phyloP scores from a whole-genome alignment of 2,888 invertebrate genomes.

The Orchestes rusci region DNA sequence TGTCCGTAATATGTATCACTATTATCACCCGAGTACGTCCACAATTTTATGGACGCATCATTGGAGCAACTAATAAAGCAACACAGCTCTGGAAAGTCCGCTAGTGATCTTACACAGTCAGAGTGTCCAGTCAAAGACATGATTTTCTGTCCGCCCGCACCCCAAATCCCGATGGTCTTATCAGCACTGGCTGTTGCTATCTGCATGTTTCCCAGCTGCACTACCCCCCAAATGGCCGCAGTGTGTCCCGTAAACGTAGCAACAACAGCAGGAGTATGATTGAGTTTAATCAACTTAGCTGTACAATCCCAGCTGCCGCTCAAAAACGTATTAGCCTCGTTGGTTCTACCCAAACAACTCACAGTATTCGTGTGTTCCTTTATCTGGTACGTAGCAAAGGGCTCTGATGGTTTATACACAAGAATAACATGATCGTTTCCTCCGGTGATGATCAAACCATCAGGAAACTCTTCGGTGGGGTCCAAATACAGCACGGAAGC shows the following conservation, averaged over 20 bases:
- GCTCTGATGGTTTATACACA: conserved; percentile 66
- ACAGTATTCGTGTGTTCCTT: conserved; percentile 72
- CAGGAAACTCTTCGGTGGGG: conserved; percentile 60
- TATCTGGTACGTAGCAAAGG: conserved; percentile 59
- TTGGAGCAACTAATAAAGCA: conserved; percentile 87
- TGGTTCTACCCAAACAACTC: conserved; percentile 46
- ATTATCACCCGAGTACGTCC: conserved; percentile 76
- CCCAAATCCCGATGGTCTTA: conserved; percentile 82
- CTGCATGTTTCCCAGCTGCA: conserved; percentile 50
- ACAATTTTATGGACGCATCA: conserved; percentile 79
- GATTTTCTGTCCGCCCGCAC: conserved; percentile 57
- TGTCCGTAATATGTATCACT: conserved; percentile 73
- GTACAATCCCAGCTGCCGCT: conserved; percentile 94
- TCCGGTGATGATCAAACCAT: conserved; percentile 78
- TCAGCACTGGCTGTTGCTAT: conserved; percentile 90
- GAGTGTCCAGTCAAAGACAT: conserved; percentile 72
- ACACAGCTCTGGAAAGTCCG: conserved; percentile 56
- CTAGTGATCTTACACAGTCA: conserved; percentile 83
- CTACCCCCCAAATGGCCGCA: conserved; percentile 80
- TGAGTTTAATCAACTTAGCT: conserved; percentile 73
- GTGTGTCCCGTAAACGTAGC: conserved; percentile 62
- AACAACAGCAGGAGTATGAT: conserved; percentile 45
- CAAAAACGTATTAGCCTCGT: conserved; percentile 52
- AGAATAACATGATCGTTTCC: conserved; percentile 82
- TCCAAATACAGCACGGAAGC: conserved; percentile 72